Base-by-base conservation (phyloP, 2,888 invertebrate species). In the Pyrgus malvae region DNA sequence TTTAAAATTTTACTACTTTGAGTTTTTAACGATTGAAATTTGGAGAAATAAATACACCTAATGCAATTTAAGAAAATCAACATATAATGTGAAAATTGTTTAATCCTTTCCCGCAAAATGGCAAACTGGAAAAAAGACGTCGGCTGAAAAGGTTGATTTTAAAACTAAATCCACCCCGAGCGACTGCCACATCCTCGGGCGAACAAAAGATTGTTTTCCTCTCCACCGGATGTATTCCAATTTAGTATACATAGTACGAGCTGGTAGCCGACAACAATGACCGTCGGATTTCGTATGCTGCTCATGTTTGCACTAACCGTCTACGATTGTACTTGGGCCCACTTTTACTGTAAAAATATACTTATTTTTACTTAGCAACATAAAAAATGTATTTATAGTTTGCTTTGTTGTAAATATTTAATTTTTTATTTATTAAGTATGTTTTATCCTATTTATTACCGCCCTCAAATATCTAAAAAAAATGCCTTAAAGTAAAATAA, bases 121-220 rank as follows among this genome's bases (percentile, higher is more conserved):
- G 50, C 50, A 12, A 6, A 16, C 33, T 16, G 27, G 14, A 14
- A 37, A 37, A 51, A 38, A 35, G 17, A 33, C 25, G 29, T 7
- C 5, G 51, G 7, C 25, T 51, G 37, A 53, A 53, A 38, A 45
- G 53, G 53, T 53, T 53, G 53, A 53, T 53, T 53, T 53, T 35
- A 48, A 58, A 56, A 62, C 56, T 60, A 57, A 59, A 57, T 59
- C 45, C 41, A 31, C 48, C 49, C 42, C 19, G 23, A 23, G 6
- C 29, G 46, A 33, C 41, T 19, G 41, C 40, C 68, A 74, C 73
- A 74, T 76, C 70, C 72, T 73, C 62, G 61, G 53, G 42, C 31
- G 59, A 68, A 81, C 80, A 74, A 82, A 79, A 73, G 75, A 72
- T 67, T 76, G 77, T 80, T 77, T 75, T 70, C 70, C 68, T 68